Base-by-base conservation (phyloP, 2,797 vertebrate genomes). In the Bryconaethiops microstoma region DNA sequence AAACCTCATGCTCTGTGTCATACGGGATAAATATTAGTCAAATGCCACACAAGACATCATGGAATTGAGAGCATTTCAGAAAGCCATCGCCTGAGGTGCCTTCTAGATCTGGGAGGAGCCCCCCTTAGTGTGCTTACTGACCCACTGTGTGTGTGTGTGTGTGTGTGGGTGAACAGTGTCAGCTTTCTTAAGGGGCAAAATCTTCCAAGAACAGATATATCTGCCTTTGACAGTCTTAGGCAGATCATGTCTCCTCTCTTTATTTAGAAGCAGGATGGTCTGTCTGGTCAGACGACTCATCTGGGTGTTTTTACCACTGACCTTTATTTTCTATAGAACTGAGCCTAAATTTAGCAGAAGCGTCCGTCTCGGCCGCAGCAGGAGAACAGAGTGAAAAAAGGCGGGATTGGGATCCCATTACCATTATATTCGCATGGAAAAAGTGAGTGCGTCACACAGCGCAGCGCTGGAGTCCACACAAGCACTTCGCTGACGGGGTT, bases 131-230 rank as follows among this genome's bases (percentile, higher is more conserved):
- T 48, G 54, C 25, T 50, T 16, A 25, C 10, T 81, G 55, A 64
- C 74, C 57, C 12, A 39, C 48, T 63, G 16, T 69, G 63, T 77
- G 48, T 39, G 62, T 55, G 29, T 55, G 48, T 68, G 39, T 8
- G 23, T 12, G n/a, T 48, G 67, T 54, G 52, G 35, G 25, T 40
- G 54, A 73, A 9, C 71, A 73, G 71, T 73, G 71, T 73, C 71
- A 73, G 5, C 52, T 76, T 63, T 65, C 45, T 64, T 42, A 7
- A 59, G 64, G 35, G 10, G 50, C 13, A 57, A 57, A 67, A 48
- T 67, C 64, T 63, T 77, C 62, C 45, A 52, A 35, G 7, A 77
- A 74, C 52, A 80, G 65, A 75, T 74, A 74, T 50, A 80, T 80
- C 71, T 75, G 16, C 72, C 52, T 81, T 80, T 80, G 79, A 21